Evolutionary conservation across 1,140 invertebrate species (phyloP).

Genomic region (Diabrotica undecimpunctata): DNA sequence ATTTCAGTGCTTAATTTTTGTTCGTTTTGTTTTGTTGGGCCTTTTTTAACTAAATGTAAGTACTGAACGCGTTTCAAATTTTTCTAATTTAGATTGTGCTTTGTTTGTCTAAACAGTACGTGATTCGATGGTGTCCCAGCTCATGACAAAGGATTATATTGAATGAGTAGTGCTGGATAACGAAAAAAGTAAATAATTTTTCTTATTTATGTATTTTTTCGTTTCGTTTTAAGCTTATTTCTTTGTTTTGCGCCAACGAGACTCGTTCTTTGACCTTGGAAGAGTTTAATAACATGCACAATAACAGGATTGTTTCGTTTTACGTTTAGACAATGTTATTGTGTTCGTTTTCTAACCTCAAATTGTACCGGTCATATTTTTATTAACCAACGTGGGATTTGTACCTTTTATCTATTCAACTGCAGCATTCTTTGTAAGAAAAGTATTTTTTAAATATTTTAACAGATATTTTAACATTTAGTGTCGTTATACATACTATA

Average conservation of each 20-base stretch:
- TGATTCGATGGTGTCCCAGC: constrained; percentile 10
- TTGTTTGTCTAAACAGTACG: constrained; percentile 13
- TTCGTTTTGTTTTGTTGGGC: constrained; percentile 10
- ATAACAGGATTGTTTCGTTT: neutral
- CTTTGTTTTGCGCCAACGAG: constrained; percentile 11
- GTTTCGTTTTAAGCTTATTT: constrained; percentile 11
- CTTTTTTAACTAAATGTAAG: constrained; percentile 13
- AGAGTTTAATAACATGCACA: constrained; percentile 2
- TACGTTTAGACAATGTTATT: neutral
- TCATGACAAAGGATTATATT: constrained; percentile 14
- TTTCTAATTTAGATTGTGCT: constrained; percentile 6
- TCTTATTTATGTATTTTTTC: constrained; percentile 5
- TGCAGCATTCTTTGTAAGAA: too few species aligned
- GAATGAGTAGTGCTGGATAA: constrained; percentile 15
- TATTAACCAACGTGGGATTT: neutral
- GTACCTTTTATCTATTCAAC: neutral
- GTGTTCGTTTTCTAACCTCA: neutral
- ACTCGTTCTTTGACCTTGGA: neutral
- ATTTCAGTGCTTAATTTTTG: constrained; percentile 4
- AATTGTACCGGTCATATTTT: neutral
- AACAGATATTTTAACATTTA: too few species aligned
- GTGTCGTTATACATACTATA: too few species aligned
- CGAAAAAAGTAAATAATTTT: constrained; percentile 17
- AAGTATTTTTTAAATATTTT: too few species aligned
- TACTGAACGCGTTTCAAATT: constrained; percentile 12